Percentiles rank a stretch among this genome's conserved stretches.
Evolutionary conservation across 2,888 invertebrate species (phyloP).

Genomic region (Clostera curtula): DNA sequence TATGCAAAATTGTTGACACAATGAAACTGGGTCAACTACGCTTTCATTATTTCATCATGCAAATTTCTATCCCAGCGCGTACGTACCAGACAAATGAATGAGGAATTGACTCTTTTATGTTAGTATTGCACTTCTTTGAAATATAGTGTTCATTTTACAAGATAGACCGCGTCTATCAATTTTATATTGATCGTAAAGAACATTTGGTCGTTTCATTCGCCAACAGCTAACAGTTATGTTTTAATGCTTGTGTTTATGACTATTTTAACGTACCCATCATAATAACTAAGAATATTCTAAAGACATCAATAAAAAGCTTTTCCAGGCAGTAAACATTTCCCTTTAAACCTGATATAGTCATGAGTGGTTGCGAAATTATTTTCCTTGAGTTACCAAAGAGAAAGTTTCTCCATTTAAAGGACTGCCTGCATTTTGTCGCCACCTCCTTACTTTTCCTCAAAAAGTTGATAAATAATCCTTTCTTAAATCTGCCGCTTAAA

Average conservation of each 20-base stretch:
- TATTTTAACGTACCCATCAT: neutral
- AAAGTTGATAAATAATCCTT: too few species aligned
- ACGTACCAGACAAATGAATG: neutral
- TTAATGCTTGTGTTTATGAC: too few species aligned
- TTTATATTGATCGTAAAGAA: neutral
- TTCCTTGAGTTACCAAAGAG: too few species aligned
- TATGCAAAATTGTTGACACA: slow-evolving; percentile 9
- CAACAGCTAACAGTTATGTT: neutral
- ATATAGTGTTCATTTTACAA: neutral
- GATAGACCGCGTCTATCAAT: neutral
- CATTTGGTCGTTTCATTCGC: neutral
- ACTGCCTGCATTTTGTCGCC: too few species aligned
- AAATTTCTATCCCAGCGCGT: neutral
- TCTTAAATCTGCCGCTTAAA: too few species aligned
- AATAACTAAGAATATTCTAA: too few species aligned
- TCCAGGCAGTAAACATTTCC: too few species aligned
- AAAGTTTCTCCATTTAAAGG: too few species aligned
- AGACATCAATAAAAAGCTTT: too few species aligned
- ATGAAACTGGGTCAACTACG: slow-evolving; percentile 21
- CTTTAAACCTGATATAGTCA: too few species aligned
- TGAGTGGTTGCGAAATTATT: too few species aligned
- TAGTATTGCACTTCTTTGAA: neutral
- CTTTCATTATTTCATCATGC: slow-evolving; percentile 3
- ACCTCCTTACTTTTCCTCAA: too few species aligned
- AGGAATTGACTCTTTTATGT: slow-evolving; percentile 1